phyloP scores from a whole-genome alignment of 2,797 vertebrate species.

The Gephyroberyx darwinii region DNA sequence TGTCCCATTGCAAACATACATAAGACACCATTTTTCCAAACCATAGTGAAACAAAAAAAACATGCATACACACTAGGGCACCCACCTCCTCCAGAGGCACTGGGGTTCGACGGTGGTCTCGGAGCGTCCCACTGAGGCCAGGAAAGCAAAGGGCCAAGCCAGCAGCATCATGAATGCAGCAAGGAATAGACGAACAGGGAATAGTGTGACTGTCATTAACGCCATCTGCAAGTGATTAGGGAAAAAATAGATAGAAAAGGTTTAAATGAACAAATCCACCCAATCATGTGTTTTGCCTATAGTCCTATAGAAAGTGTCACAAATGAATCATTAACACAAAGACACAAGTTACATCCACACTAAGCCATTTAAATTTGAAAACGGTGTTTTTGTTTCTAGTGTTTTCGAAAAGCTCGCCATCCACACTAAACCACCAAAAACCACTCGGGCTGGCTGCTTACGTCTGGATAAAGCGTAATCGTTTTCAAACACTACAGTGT shows the following conservation, averaged over 20 bases:
- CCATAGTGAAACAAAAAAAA: neutral
- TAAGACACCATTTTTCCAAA: too few species aligned
- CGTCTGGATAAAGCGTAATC: too few species aligned
- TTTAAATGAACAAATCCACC: constrained; percentile 13
- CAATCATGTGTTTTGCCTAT: neutral
- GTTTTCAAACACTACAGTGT: too few species aligned
- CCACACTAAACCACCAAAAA: too few species aligned
- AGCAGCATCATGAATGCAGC: constrained; percentile 97
- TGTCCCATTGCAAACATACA: neutral
- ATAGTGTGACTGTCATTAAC: constrained; percentile 95
- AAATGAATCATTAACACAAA: too few species aligned
- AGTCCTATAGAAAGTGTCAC: too few species aligned
- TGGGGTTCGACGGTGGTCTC: constrained; percentile 87
- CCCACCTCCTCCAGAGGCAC: constrained; percentile 94
- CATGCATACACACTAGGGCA: constrained; percentile 31
- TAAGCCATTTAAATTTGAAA: too few species aligned
- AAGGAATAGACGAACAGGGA: constrained; percentile 92
- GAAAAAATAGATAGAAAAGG: neutral
- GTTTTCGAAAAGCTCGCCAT: too few species aligned
- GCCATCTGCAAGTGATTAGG: constrained; percentile 85
- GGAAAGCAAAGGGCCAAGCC: constrained; percentile 95
- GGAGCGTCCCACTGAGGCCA: constrained; percentile 87
- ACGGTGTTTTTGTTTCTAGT: too few species aligned
- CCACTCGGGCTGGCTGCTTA: too few species aligned
- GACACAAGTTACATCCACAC: too few species aligned